Evolutionary conservation across 2,888 invertebrate genomes (phyloP), one percentile per base, ranked within the genome.

Genomic region (Caenorhabditis angaria): DNA sequence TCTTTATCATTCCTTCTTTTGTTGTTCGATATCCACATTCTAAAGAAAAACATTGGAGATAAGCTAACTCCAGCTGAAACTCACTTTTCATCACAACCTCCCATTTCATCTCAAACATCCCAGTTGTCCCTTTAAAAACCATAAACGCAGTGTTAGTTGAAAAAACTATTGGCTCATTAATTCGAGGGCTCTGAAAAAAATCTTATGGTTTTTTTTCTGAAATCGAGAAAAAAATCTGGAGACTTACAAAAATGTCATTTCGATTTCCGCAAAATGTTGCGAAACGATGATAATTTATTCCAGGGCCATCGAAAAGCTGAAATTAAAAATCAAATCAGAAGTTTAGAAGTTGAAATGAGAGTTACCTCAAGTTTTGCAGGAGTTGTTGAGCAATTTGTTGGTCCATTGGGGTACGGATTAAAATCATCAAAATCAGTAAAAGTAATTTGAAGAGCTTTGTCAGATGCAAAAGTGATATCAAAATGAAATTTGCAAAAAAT

Each of bases 1-100:
- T 63, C 0, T 54, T 59, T 0, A 80, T 47, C 2, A 66, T 56
- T n/a, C 80, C 80, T 54, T 66, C 59, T 18, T 66, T 51, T 4
- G 61, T 61, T 14, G 77, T 79, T 18, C 79, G 67, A 64, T 66
- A 79, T 24, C 79, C 79, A 50, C 79, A 79, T 5, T 64, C 76
- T 76, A 53, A 48, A 65, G 28, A 8, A 24, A 50, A 24, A n/a
- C 5, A 5, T n/a, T 18, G 63, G 25, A 32, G 12, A 32, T 8
- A 32, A 32, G 12, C 12, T 5, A 32, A 12, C 12, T 32, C 12
- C 12, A 12, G 32, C 6, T 8, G 12, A 32, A 32, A 32, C 32
- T 5, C 18, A 72, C 70, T 70, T 55, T 73, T 63, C 25, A 70
- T 61, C 5, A 60, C 60, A 1, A 68, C 66, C n/a, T 65, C 66